Evolutionary conservation across 2,888 invertebrate species (phyloP).

Genomic region (Quadroppia sp.): DNA sequence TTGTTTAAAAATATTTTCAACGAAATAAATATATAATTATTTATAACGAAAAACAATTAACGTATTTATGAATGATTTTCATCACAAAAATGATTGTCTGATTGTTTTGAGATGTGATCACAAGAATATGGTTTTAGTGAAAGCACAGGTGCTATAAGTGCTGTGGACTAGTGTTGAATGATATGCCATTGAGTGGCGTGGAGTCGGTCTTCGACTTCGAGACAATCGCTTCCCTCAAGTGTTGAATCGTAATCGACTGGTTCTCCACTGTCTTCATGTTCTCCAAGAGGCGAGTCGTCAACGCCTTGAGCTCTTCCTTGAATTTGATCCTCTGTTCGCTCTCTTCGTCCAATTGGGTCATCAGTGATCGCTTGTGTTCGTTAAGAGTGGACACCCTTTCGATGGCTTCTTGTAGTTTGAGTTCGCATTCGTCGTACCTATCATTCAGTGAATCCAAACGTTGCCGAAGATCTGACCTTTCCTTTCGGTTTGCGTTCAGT

Average conservation of each 20-base stretch:
- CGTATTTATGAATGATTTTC: too few relatives aligned
- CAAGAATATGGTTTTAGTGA: constrained; percentile 4
- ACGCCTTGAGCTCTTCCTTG: constrained; percentile 30
- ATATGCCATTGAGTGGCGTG: constrained; percentile 34
- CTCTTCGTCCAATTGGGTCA: constrained; percentile 38
- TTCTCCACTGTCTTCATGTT: constrained; percentile 20
- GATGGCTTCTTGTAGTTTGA: constrained; percentile 25
- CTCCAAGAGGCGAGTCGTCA: constrained; percentile 20
- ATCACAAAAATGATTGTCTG: neutral
- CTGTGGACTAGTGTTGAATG: constrained; percentile 27
- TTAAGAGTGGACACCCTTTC: constrained; percentile 30
- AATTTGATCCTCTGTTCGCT: constrained; percentile 28
- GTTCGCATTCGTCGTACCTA: constrained; percentile 16
- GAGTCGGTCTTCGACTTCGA: constrained; percentile 28
- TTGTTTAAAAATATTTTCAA: too few relatives aligned
- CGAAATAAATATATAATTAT: neutral
- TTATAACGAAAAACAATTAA: neutral
- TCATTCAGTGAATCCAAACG: neutral
- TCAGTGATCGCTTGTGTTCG: constrained; percentile 34
- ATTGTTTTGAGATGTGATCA: neutral
- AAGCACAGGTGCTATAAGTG: neutral
- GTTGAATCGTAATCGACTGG: constrained; percentile 36
- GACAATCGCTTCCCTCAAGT: constrained; percentile 37
- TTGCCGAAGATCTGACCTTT: neutral
- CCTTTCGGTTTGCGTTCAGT: constrained; percentile 15